phyloP scores from a whole-genome alignment of 1,140 invertebrate genomes.

The Saccostrea echinata region DNA sequence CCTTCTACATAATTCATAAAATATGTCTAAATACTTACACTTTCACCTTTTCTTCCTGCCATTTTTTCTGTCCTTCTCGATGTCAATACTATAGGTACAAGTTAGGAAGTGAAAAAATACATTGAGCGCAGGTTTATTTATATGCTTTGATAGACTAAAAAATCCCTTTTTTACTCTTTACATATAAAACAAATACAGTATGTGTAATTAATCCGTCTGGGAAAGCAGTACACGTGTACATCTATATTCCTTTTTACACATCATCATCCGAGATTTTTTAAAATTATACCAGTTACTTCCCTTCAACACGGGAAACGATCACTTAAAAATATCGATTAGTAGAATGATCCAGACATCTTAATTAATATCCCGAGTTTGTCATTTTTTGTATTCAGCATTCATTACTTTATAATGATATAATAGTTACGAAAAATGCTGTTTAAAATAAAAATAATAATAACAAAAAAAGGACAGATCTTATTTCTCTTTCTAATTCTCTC shows the following conservation, averaged over 20 bases:
- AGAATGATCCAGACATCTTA: constrained; percentile 21
- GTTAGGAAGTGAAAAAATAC: constrained; percentile 19
- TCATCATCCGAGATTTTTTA: constrained; percentile 13
- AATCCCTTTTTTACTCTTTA: neutral
- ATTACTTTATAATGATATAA: constrained; percentile 14
- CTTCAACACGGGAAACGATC: neutral
- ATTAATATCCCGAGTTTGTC: constrained; percentile 15
- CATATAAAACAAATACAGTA: neutral
- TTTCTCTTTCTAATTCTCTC: constrained; percentile 7
- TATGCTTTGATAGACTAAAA: constrained; percentile 8
- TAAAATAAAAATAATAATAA: constrained; percentile 6
- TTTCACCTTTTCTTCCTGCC: constrained; percentile 10
- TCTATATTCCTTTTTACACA: constrained; percentile 23
- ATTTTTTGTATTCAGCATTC: neutral
- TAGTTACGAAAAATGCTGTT: neutral
- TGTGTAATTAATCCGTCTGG: constrained; percentile 8
- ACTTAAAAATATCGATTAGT: constrained; percentile 7
- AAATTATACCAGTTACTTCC: constrained; percentile 13
- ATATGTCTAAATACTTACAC: neutral
- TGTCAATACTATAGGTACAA: constrained; percentile 5
- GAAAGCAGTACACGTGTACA: constrained; percentile 15
- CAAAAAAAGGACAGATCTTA: constrained; percentile 5
- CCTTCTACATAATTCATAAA: constrained; percentile 9
- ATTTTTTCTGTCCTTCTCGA: neutral
- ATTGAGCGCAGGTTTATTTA: constrained; percentile 13